Evolutionary conservation across 2,113 vertebrate species (phyloP), one percentile per base, ranked within the genome.

Genomic region (Catharus fuscescens): DNA sequence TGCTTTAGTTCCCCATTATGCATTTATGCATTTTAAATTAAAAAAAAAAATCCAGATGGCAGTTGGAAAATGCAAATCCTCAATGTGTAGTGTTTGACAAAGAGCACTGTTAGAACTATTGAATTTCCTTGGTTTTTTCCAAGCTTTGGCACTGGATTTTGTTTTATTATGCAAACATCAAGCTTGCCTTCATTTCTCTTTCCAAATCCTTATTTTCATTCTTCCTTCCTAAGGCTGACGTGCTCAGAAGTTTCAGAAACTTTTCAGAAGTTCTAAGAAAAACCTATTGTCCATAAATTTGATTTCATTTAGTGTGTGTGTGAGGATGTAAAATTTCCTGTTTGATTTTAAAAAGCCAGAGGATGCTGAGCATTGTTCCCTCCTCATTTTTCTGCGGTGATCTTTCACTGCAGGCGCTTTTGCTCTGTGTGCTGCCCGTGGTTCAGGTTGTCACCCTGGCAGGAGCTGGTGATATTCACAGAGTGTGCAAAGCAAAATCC

Each of bases 21-120:
- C 70, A 10, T 88, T n/a, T 48, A 84, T 8, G 40, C 70, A 10
- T 88, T 94, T 96, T 48, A 95, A 94, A 73, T 92, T 29, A 29
- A 61, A 92, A 64, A 92, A 66, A 57, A 71, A 76, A 26, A 52
- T 85, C 65, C 81, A 90, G 53, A 38, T 90, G 73, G 78, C 56
- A 76, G 47, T 59, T 83, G 85, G 64, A 82, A 95, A 91, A 95
- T 62, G 29, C 67, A 80, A 12, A 70, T 92, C 42, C 67, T 86
- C 48, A 48, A 1, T 66, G 38, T 70, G 29, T n/a, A 14, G 9
- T 25, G 18, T 69, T 80, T 80, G 78, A 61, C 71, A 82, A 74
- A 90, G 82, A 80, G 25, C 19, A 40, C 20, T 8, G 7, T 69
- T 53, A 61, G 24, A 80, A 65, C 56, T 59, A 53, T 34, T 81